Base-by-base conservation (phyloP, 1,140 invertebrate species). In the Cherax destructor region DNA sequence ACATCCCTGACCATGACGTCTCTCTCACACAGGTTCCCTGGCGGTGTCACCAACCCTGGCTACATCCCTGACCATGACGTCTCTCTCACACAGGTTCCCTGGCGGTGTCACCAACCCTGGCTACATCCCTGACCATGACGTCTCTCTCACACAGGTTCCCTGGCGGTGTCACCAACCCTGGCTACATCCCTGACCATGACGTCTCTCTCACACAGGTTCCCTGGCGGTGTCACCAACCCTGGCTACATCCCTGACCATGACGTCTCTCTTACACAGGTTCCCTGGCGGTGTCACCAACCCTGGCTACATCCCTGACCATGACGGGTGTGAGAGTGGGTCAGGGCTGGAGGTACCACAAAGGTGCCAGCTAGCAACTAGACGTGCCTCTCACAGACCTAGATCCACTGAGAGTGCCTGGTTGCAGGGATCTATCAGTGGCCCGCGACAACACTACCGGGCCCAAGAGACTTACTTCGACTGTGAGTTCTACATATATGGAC, bases 381-480 rank as follows among this genome's bases (percentile, higher is more conserved):
- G 30, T 4, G 3, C 3, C 16, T 88, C n/a, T 9, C 61, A 84
- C 13, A 65, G 92, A 1, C 92, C 92, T 18, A 86, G 30, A 18
- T 91, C 92, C 13, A 89, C 49, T 13, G 85, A 88, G 41, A 59
- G 76, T 24, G 85, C 83, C 1, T 86, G 86, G 83, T 47, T 83
- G 59, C 90, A 93, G 77, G 50, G 49, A 13, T 72, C 86, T 24
- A 21, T 92, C 30, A 76, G 41, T 21, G 92, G 92, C 3, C 92
- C 92, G 2, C 88, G 52, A 0, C 88, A 93, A 24, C 92, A 93
- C 86, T 93, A 88, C 86, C 50, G 78, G 79, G 92, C 94, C 0
- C 86, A 93, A n/a, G 94, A 94, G 89, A 93, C 93, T 24, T 94
- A 94, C 87, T 94, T 94, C 88, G 93, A 94, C 86, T 93, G 94